Conservation (phyloP, 2,797 vertebrate genomes). For the Melanotaenia nigrans region DNA sequence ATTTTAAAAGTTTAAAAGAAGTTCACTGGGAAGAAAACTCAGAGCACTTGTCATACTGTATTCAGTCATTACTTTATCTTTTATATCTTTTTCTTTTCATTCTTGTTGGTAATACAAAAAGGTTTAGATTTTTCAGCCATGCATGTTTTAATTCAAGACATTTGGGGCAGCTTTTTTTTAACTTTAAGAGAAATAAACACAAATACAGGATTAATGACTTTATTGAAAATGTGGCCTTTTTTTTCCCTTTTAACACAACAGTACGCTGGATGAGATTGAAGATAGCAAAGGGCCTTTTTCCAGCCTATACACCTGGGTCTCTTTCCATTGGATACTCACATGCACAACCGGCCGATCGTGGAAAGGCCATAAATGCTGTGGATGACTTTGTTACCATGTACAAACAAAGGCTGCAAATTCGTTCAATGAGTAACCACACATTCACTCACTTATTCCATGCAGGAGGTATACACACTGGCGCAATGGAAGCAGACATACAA, state of each 20-base stretch:
- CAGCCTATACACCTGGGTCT: constrained; percentile 73
- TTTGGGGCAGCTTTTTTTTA: background rate
- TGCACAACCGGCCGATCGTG: constrained; percentile 68
- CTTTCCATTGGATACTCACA: constrained; percentile 76
- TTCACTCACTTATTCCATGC: constrained; percentile 58
- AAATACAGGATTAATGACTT: constrained; percentile 30
- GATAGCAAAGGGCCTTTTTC: constrained; percentile 73
- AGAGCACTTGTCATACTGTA: constrained; percentile 3
- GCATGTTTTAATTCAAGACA: background rate
- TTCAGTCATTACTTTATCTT: background rate
- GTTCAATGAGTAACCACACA: constrained; percentile 78
- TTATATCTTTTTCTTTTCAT: too few species aligned
- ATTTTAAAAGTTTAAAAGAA: constrained; percentile 16
- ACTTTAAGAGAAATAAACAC: constrained; percentile 22
- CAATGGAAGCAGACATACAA: constrained; percentile 34
- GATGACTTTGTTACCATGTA: constrained; percentile 73
- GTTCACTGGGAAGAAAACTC: background rate
- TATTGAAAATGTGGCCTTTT: constrained; percentile 44
- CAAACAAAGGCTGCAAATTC: constrained; percentile 67
- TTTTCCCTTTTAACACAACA: constrained; percentile 52
- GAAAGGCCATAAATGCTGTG: constrained; percentile 80
- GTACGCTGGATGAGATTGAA: constrained; percentile 73
- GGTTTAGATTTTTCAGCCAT: background rate
- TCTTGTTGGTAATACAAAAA: background rate
- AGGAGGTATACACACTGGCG: constrained; percentile 52